Percentiles rank a stretch among this genome's conserved stretches.
These are phyloP conservation scores for Passer domesticus DNA, from an alignment of 2,113 vertebrate genomes.

Conservation along the genomic window DNA sequence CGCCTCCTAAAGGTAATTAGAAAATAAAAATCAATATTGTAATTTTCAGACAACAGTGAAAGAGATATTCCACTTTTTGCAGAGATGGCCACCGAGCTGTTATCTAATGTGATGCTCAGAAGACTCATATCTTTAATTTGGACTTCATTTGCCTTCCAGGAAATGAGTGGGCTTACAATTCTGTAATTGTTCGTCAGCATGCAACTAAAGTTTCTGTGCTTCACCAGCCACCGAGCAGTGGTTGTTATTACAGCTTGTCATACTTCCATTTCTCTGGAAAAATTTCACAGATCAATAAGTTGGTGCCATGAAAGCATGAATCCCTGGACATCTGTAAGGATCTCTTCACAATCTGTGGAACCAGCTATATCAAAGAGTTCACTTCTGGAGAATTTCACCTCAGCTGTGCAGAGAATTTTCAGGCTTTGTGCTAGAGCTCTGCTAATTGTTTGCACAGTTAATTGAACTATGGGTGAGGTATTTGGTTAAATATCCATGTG, in stretches of 20 bases:
- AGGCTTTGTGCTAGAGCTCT: background rate
- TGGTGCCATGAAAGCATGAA: background rate
- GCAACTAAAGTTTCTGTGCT: background rate
- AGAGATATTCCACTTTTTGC: background rate
- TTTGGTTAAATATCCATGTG: slow-evolving; percentile 37
- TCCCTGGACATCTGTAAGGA: background rate
- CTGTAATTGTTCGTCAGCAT: background rate
- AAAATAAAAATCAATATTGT: background rate
- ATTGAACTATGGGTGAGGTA: slow-evolving; percentile 57
- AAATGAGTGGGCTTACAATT: background rate
- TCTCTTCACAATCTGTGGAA: background rate
- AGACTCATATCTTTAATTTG: background rate
- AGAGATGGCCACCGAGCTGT: background rate
- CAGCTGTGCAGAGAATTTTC: background rate
- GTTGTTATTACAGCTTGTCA: background rate
- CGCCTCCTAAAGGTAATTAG: background rate
- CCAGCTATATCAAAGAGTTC: background rate
- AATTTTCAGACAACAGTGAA: background rate
- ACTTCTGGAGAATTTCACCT: background rate
- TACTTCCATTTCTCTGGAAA: background rate
- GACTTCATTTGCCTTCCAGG: background rate
- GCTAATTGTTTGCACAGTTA: slow-evolving; percentile 67
- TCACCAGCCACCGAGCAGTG: background rate
- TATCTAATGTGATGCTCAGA: background rate
- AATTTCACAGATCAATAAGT: background rate